Evolutionary conservation across 2,113 vertebrate genomes (phyloP), one percentile per base, ranked within the genome.

Genomic region (Rana temporaria): DNA sequence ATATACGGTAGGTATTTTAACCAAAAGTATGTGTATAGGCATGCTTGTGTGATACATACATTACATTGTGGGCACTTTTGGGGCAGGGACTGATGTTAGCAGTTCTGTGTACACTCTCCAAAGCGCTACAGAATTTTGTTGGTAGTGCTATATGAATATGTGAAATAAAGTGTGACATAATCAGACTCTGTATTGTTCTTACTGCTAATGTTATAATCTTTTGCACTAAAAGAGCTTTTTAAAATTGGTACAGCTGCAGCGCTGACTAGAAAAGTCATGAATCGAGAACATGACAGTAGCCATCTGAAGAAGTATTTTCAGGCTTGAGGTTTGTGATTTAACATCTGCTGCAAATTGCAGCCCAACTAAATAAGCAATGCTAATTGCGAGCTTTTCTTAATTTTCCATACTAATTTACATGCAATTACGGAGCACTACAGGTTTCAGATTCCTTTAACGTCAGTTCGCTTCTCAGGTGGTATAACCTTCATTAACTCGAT

Each of bases 291-390:
- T 64, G 32, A 67, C 56, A 59, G 63, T 74, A 74, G 20, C 76
- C 64, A 73, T 20, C 30, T 32, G 18, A 81, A 60, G 48, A 66
- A 65, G 59, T 74, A 82, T 82, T 82, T 82, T 74, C 20, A 52
- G 60, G 70, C 60, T 64, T 53, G 48, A 74, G 70, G 71, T 66
- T 82, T 82, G 62, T 65, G 80, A 66, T 74, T 82, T 82, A 82
- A 82, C 80, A 82, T 65, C 80, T 74, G 70, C 32, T 72, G 32
- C 38, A 82, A 82, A 82, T 74, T 82, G 24, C 70, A 65, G 71
- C 80, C 69, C 69, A 74, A 66, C 70, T 82, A 74, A 74, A 82
- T 82, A 82, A 82, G 80, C 70, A 82, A 82, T 74, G 80, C 55
- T 82, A 82, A 82, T 82, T 82, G 80, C 62, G 55, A 74, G 80